Evolutionary conservation across 2,797 vertebrate species (phyloP).

Genomic region (Anniella stebbinsi): DNA sequence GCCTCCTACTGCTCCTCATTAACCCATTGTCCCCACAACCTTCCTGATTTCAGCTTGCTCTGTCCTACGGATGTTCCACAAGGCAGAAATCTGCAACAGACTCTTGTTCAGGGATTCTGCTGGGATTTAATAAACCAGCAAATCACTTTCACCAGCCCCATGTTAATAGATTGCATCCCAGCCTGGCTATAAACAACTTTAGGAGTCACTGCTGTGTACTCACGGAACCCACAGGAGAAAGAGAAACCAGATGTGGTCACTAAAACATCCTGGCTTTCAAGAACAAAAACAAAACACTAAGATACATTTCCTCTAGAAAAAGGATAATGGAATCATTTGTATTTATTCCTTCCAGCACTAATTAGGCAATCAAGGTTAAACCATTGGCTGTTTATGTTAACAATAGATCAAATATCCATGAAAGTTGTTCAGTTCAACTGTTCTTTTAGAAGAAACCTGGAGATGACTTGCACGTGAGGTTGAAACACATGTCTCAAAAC

Average conservation of each 20-base stretch:
- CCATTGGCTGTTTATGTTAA: background rate
- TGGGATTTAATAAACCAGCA: background rate
- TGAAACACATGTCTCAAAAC: background rate
- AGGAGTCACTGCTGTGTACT: background rate
- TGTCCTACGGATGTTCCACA: rapidly evolving
- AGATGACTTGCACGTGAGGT: background rate
- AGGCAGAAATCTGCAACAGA: rapidly evolving
- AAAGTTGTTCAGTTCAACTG: background rate
- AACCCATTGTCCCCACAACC: background rate
- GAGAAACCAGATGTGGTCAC: background rate
- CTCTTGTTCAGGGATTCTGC: rapidly evolving
- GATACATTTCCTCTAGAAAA: background rate
- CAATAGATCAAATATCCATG: background rate
- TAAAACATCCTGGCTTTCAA: background rate
- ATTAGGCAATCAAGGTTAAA: rapidly evolving
- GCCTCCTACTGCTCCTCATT: background rate
- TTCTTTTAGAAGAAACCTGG: background rate
- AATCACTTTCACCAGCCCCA: background rate
- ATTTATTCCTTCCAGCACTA: background rate
- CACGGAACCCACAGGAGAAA: background rate
- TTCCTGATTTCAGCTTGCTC: background rate
- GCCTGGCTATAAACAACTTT: background rate
- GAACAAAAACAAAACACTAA: background rate
- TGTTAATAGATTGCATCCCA: background rate
- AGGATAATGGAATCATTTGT: background rate